phyloP scores from a whole-genome alignment of 2,113 vertebrate genomes.

The Monarcha castaneiventris region DNA sequence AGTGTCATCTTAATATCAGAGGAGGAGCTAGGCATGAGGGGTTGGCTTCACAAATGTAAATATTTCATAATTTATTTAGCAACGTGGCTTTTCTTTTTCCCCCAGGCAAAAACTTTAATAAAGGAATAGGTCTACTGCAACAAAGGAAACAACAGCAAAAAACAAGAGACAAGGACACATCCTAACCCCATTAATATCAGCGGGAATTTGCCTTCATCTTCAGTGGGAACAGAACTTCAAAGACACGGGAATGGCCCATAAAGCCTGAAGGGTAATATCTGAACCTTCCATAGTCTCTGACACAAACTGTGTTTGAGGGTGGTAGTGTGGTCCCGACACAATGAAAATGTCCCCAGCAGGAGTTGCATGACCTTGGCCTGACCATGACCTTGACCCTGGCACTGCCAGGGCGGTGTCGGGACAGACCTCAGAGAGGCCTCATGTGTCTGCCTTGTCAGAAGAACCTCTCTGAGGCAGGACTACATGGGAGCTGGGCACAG shows the following conservation, averaged over 20 bases:
- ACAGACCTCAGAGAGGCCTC: not conserved
- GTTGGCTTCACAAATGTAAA: conserved; percentile 55
- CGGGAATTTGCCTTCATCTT: conserved; percentile 10
- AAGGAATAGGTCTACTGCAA: conserved; percentile 52
- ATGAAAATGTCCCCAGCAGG: not conserved
- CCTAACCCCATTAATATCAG: not conserved
- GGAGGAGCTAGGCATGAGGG: conserved; percentile 63
- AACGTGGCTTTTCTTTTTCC: conserved; percentile 37
- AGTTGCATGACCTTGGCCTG: not conserved
- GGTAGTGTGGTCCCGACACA: accelerated
- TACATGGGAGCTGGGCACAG: not conserved
- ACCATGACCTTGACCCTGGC: not conserved
- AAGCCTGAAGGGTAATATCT: not conserved
- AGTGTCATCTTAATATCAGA: conserved; percentile 57
- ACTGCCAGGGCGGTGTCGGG: not conserved
- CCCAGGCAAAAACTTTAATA: conserved; percentile 68
- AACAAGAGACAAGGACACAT: conserved; percentile 1
- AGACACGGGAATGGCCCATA: not conserved
- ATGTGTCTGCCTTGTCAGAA: not conserved
- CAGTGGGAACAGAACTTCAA: conserved; percentile 45
- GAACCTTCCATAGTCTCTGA: not conserved
- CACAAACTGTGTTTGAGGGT: not conserved
- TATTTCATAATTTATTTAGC: conserved; percentile 64
- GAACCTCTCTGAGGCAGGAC: not conserved
- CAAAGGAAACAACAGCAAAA: conserved; percentile 51